Conservation (phyloP, 2,797 vertebrate genomes). For the Hoplostethus mediterraneus region DNA sequence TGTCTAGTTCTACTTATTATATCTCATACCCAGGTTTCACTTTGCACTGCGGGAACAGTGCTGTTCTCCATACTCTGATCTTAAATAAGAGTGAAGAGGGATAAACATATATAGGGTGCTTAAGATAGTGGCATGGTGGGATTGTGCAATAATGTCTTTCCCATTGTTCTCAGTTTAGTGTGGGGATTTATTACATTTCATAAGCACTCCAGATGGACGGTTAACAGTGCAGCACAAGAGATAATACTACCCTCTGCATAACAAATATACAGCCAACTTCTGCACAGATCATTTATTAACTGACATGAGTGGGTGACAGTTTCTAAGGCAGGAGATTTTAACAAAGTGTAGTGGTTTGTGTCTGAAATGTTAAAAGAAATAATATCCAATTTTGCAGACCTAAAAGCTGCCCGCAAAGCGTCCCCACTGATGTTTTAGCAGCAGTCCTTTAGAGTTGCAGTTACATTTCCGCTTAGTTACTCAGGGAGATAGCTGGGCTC, state of each 20-base stretch:
- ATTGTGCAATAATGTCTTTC: slow-evolving; percentile 86
- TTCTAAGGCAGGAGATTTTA: slow-evolving; percentile 64
- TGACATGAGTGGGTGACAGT: slow-evolving; percentile 37
- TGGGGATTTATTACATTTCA: slow-evolving; percentile 57
- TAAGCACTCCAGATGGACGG: slow-evolving; percentile 72
- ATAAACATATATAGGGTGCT: slow-evolving; percentile 69
- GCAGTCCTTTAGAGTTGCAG: slow-evolving; percentile 60
- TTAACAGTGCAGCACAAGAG: slow-evolving; percentile 44
- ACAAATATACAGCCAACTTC: slow-evolving; percentile 60
- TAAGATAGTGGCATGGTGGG: slow-evolving; percentile 75
- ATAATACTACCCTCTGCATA: slow-evolving; percentile 35
- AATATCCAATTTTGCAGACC: slow-evolving; percentile 40
- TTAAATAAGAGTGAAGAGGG: slow-evolving; percentile 49
- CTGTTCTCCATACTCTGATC: slow-evolving; percentile 54
- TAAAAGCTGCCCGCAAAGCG: slow-evolving; percentile 38
- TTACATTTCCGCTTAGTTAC: slow-evolving; percentile 73
- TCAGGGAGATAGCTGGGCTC: slow-evolving; percentile 89
- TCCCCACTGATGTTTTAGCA: slow-evolving; percentile 19
- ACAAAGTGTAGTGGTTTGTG: slow-evolving; percentile 70
- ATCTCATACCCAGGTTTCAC: slow-evolving; percentile 51
- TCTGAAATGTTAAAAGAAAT: slow-evolving; percentile 54
- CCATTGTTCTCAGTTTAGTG: slow-evolving; percentile 68
- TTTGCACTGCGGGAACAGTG: slow-evolving; percentile 85
- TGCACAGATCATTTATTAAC: slow-evolving; percentile 47
- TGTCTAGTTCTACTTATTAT: slow-evolving; percentile 54